These are phyloP conservation scores for Hippocampus barbouri DNA, from an alignment of 2,113 vertebrate species.

Conservation along the genomic window DNA sequence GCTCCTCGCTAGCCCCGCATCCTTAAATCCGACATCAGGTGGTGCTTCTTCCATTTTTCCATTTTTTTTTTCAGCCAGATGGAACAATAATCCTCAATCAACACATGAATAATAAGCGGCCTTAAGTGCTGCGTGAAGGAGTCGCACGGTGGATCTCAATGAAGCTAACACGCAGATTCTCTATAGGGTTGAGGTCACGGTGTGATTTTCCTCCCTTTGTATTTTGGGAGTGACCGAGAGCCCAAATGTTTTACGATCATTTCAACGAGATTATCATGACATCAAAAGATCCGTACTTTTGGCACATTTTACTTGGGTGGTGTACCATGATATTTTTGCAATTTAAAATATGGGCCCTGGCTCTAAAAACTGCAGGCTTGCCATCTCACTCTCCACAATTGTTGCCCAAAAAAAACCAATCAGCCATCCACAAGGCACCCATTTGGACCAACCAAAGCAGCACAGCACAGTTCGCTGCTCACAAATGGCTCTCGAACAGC, in stretches of 20 bases:
- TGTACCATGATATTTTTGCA: no score
- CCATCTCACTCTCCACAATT: no score
- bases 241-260: no score
- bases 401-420: no score
- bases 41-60: constrained; percentile 32
- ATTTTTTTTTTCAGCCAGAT: constrained; percentile 72
- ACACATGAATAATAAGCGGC: constrained; percentile 76
- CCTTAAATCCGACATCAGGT: constrained; percentile 9
- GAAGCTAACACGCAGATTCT: constrained; percentile 19
- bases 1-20: constrained; percentile 26
- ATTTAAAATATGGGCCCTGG: no score
- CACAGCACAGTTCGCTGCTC: neutral
- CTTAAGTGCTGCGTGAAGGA: constrained; percentile 51
- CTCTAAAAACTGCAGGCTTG: no score
- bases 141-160: constrained; percentile 35
- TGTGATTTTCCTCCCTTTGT: neutral
- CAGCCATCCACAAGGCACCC: no score
- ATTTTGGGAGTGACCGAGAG: neutral
- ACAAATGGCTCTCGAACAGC: neutral
- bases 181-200: neutral
- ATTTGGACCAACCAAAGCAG: no score
- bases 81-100: constrained; percentile 83
- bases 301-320: no score
- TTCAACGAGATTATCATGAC: no score
- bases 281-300: no score